Percentiles rank a stretch among this genome's conserved stretches.
phyloP scores from a whole-genome alignment of 2,888 invertebrate genomes.

The Pseudeuparius sepicola region DNA sequence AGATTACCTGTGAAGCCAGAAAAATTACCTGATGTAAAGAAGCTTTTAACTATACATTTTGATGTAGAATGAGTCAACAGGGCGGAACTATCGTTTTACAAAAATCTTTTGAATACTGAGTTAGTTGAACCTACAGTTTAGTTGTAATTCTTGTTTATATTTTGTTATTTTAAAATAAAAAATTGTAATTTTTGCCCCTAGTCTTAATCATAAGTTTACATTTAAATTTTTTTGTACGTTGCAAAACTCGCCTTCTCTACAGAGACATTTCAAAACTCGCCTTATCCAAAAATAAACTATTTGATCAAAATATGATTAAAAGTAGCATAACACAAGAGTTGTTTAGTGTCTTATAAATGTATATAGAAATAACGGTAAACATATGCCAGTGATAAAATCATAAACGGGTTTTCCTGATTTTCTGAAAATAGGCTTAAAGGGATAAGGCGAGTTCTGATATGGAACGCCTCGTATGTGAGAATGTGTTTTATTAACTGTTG shows the following conservation, averaged over 20 bases:
- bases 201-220: too few species aligned
- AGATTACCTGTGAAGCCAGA: neutral
- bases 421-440: slow-evolving; percentile 3
- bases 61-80: slow-evolving; percentile 1
- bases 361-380: slow-evolving; percentile 3
- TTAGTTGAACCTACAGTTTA: neutral
- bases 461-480: slow-evolving; percentile 3
- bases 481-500: too few species aligned
- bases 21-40: neutral
- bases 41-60: slow-evolving; percentile 1
- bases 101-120: slow-evolving; percentile 2
- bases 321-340: too few species aligned
- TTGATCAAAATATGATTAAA: too few species aligned
- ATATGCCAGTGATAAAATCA: slow-evolving; percentile 2
- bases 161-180: too few species aligned
- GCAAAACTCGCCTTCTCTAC: too few species aligned
- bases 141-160: too few species aligned
- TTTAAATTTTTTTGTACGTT: too few species aligned
- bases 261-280: too few species aligned
- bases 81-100: slow-evolving; percentile 2
- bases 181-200: too few species aligned
- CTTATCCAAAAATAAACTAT: too few species aligned
- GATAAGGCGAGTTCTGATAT: slow-evolving; percentile 1
- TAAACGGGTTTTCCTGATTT: slow-evolving; percentile 2
- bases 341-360: too few species aligned